Conservation (phyloP, 2,113 vertebrate genomes). For the Oceanodroma tethys region DNA sequence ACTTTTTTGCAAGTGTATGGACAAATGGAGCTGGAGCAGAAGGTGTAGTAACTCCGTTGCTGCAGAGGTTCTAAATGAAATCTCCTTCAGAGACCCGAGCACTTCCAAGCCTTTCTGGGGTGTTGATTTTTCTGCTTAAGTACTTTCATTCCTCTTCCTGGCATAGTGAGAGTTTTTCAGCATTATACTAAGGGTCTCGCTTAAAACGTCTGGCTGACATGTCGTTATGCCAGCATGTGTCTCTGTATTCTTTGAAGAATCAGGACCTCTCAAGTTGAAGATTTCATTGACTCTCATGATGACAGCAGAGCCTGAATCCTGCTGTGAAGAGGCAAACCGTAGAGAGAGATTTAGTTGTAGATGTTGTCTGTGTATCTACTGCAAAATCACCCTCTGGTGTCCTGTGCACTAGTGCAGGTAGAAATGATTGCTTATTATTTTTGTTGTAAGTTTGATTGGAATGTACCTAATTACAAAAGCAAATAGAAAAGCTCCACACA, state of each 20-base stretch:
- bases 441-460: conserved; percentile 62
- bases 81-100: background rate
- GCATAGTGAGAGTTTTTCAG: background rate
- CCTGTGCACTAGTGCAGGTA: conserved; percentile 13
- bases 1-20: background rate
- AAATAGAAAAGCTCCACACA: background rate
- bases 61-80: background rate
- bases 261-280: background rate
- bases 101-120: background rate
- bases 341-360: conserved; percentile 11
- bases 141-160: conserved; percentile 9
- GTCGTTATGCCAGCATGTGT: background rate
- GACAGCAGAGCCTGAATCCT: conserved; percentile 12
- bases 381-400: conserved; percentile 36
- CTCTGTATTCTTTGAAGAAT: background rate
- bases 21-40: background rate
- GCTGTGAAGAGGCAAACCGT: background rate
- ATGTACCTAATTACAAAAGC: conserved; percentile 52
- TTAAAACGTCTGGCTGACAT: background rate
- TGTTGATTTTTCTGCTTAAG: background rate
- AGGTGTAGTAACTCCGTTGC: background rate
- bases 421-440: conserved; percentile 66
- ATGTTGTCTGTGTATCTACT: conserved; percentile 17
- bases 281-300: conserved; percentile 5
- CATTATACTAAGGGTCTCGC: background rate